Base-by-base conservation (phyloP, 2,113 vertebrate species). In the Rousettus leschenaultii region DNA sequence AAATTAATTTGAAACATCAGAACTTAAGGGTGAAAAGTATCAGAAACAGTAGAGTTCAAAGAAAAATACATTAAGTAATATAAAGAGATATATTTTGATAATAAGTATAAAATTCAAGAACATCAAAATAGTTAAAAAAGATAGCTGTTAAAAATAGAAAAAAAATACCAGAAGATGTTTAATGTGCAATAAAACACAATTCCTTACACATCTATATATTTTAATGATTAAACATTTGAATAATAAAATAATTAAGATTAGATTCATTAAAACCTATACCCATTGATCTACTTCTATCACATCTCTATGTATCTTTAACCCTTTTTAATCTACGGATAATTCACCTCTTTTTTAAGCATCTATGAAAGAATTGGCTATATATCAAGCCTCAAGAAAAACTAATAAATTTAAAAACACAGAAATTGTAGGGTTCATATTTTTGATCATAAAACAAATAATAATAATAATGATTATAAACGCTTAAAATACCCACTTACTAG, bases 401-500 rank as follows among this genome's bases (percentile, higher is more conserved):
- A 94, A 94, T 97, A 94, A 79, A 92, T 77, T 96, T 80, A 91
- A 48, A 80, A 92, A 94, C 77, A 85, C 97, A 95, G 80, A 97
- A 96, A 96, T 96, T 97, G 82, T 40, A 96, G 90, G 79, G 87
- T 96, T 96, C 91, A 77, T 94, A 96, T 96, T 96, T 90, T 84
- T 91, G 87, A 96, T 96, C 93, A 97, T 90, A 97, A 97, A 92
- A 94, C 79, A 96, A 96, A 97, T 91, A 86, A 91, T 89, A 95
- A 95, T 89, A 91, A 92, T 91, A 78, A 96, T 95, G n/a, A 97
- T 92, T 83, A 92, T 90, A 90, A 95, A 92, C 61, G 53, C 91
- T 95, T 98, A 92, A 96, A 97, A 96, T 88, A 95, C 45, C 90
- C 86, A 96, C 88, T 95, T 94, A 94, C 84, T 96, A 90, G 75